These are phyloP conservation scores for Myrmecobius fasciatus DNA, from an alignment of 2,113 vertebrate species.

Conservation along the genomic window DNA sequence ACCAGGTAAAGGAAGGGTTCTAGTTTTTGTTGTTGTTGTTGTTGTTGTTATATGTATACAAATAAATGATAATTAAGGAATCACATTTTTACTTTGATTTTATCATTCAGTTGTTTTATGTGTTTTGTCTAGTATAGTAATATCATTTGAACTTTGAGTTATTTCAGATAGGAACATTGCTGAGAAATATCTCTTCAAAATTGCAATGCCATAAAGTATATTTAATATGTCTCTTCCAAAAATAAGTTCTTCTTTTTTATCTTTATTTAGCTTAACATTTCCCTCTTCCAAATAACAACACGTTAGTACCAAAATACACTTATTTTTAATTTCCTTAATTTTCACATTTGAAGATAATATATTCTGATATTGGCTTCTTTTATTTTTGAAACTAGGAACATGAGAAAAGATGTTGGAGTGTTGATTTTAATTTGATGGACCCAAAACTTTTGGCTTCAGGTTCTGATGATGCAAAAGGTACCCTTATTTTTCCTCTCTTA, in stretches of 20 bases:
- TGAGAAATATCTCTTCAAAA: constrained; percentile 2
- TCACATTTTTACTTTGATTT: not conserved
- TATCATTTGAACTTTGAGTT: not conserved
- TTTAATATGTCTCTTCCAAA: not conserved
- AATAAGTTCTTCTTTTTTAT: constrained; percentile 18
- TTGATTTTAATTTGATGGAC: constrained; percentile 99
- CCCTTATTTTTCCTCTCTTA: not conserved
- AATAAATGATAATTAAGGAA: not conserved
- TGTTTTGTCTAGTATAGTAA: not conserved
- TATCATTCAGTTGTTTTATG: not conserved
- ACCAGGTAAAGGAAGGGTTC: constrained; percentile 89
- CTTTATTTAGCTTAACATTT: constrained; percentile 10
- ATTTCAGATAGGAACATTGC: constrained; percentile 10
- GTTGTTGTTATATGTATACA: not conserved
- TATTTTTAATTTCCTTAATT: constrained; percentile 25
- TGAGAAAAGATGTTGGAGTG: constrained; percentile 99
- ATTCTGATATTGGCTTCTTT: constrained; percentile 57
- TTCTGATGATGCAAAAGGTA: constrained; percentile 99
- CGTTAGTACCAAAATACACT: not conserved
- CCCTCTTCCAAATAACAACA: not conserved
- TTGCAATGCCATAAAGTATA: constrained; percentile 11
- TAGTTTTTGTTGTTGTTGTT: not conserved
- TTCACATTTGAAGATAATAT: constrained; percentile 31
- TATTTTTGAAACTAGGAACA: constrained; percentile 90
- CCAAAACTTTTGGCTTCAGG: constrained; percentile 98